A percentile compares a stretch with the other conserved stretches of the same genome.
These are phyloP conservation scores for Takifugu bimaculatus DNA, from an alignment of 2,113 vertebrate species.

Conservation along the genomic window DNA sequence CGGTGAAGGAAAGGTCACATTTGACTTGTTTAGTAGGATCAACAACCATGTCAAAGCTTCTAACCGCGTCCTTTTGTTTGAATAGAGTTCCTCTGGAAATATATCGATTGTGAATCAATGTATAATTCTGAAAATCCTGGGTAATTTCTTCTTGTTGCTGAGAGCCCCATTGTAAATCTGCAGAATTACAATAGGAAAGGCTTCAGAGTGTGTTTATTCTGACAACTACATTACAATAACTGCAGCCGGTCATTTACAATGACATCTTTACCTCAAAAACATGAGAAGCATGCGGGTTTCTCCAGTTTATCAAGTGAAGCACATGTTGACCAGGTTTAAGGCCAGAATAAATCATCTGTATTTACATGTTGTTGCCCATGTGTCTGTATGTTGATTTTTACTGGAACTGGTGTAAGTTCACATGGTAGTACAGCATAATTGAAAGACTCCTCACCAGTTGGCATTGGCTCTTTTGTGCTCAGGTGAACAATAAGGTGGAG, in stretches of 20 bases:
- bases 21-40: constrained; percentile 39
- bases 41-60: constrained; percentile 22
- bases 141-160: neutral
- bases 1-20: constrained; percentile 53
- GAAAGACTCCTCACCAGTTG: neutral
- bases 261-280: constrained; percentile 13
- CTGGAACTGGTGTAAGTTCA: neutral
- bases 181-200: no score
- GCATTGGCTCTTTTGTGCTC: constrained; percentile 12
- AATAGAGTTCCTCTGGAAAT: constrained; percentile 7
- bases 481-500: constrained; percentile 94
- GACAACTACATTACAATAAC: neutral
- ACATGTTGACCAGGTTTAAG: no score
- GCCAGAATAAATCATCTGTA: no score
- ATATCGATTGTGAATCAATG: neutral
- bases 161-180: neutral
- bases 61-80: constrained; percentile 3
- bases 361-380: no score
- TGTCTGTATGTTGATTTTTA: no score
- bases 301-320: no score
- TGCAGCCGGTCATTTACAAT: constrained; percentile 1
- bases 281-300: neutral
- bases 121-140: neutral
- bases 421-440: constrained; percentile 15
- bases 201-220: neutral